phyloP scores from a whole-genome alignment of 1,140 invertebrate genomes.

The Stegodyphus dumicola region DNA sequence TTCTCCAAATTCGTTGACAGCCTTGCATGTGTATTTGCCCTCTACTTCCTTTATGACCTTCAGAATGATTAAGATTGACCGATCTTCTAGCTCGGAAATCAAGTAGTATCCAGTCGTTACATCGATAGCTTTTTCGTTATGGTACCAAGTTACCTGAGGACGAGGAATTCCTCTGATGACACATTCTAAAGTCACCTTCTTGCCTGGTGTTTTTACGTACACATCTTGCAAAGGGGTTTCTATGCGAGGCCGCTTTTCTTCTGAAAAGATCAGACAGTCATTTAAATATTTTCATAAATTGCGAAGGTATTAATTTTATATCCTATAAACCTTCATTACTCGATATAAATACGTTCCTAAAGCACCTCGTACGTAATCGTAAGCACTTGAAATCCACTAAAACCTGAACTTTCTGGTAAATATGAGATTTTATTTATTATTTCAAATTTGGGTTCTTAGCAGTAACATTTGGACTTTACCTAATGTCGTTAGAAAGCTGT shows the following conservation, averaged over 20 bases:
- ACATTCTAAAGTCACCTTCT: slow-evolving; percentile 81
- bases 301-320: too few relatives aligned
- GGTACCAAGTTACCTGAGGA: slow-evolving; percentile 92
- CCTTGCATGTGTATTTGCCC: slow-evolving; percentile 86
- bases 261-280: too few relatives aligned
- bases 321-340: too few relatives aligned
- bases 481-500: too few relatives aligned
- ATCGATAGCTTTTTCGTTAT: slow-evolving; percentile 82
- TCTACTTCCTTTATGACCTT: slow-evolving; percentile 78
- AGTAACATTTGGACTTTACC: too few relatives aligned
- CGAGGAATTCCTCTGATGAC: slow-evolving; percentile 83
- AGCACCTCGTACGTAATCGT: too few relatives aligned
- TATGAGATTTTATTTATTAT: too few relatives aligned
- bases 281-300: too few relatives aligned
- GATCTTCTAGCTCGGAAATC: slow-evolving; percentile 80
- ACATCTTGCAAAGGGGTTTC: slow-evolving; percentile 82
- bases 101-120: slow-evolving; percentile 76
- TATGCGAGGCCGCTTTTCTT: slow-evolving; percentile 79
- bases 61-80: slow-evolving; percentile 78
- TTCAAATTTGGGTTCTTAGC: too few relatives aligned
- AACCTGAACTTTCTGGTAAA: too few relatives aligned
- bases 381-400: too few relatives aligned
- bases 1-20: slow-evolving; percentile 70
- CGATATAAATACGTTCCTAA: too few relatives aligned
- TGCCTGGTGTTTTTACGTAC: slow-evolving; percentile 77